Evolutionary conservation across 2,888 invertebrate genomes (phyloP), one percentile per base, ranked within the genome.

Genomic region (Galerucella pusilla): DNA sequence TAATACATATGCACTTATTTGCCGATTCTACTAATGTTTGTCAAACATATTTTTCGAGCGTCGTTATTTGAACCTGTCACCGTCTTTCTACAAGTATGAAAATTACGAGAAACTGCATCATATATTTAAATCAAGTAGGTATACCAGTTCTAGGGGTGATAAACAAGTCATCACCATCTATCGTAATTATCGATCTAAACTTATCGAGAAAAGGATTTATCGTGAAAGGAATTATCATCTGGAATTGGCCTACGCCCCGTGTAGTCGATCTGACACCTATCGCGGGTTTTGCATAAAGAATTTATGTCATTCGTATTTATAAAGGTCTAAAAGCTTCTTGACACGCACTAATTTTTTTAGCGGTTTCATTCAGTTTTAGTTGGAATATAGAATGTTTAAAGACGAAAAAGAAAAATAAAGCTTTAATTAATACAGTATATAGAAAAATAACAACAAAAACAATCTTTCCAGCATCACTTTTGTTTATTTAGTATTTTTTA

Each of bases 141-240:
- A 63, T 63, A 57, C 64, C 68, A 35, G 73, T 81, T 80, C 79
- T 78, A 80, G 76, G 76, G 77, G 82, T 77, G 80, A 83, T 83
- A 83, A 83, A 83, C 82, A 81, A 81, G 81, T 81, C 73, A 72
- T 63, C 77, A 77, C 80, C 78, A 76, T 81, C 80, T 81, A 80
- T 81, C 79, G 80, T 79, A 80, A 80, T 79, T 80, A 80, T 79
- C 64, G 20, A 81, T 81, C 80, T 79, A 80, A 80, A 80, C 79
- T 80, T 78, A 78, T 78, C 77, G 77, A 71, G 20, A 42, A 45
- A 64, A 20, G 64, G 64, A 65, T 46, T 65, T 46, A 65, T 65
- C 64, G 64, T 12, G 57, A 46, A 49, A 61, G 42, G 71, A 71
- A 71, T 71, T 71, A 71, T 65, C 65, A 65, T 65, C 57, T 46